phyloP scores from a whole-genome alignment of 1,140 invertebrate genomes.

The Uloborus diversus region DNA sequence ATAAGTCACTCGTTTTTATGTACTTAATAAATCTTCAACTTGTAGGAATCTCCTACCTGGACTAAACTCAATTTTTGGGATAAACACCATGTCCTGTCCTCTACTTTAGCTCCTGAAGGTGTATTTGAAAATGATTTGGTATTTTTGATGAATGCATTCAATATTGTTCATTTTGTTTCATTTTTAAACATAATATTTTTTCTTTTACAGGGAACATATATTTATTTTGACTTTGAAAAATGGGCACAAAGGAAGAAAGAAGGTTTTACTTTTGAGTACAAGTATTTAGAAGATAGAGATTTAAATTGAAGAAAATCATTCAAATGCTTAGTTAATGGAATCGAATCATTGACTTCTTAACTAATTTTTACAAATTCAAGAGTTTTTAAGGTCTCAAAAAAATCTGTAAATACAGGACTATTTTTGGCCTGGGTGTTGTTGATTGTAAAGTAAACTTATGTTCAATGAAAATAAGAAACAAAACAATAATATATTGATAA shows the following conservation, averaged over 20 bases:
- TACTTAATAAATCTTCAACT: too few relatives aligned
- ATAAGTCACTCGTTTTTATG: too few relatives aligned
- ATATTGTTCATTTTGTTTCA: too few relatives aligned
- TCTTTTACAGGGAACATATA: conserved; percentile 93
- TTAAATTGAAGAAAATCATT: conserved; percentile 90
- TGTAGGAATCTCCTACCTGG: too few relatives aligned
- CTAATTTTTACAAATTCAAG: conserved; percentile 18
- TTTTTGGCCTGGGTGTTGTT: neutral
- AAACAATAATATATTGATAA: neutral
- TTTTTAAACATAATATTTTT: too few relatives aligned
- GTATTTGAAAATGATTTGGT: too few relatives aligned
- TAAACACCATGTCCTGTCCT: too few relatives aligned
- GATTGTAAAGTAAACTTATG: neutral
- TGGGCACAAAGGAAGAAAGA: conserved; percentile 99
- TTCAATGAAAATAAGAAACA: neutral
- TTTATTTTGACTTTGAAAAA: conserved; percentile 99
- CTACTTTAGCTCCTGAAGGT: too few relatives aligned
- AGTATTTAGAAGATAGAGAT: conserved; percentile 99
- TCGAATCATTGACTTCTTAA: too few relatives aligned
- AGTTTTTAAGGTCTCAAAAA: conserved; percentile 45
- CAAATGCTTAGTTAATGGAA: too few relatives aligned
- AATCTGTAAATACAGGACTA: conserved; percentile 30
- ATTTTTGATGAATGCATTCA: too few relatives aligned
- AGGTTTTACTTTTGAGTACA: conserved; percentile 99
- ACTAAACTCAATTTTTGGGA: too few relatives aligned